These are phyloP conservation scores for Chloropsis cyanopogon DNA, from an alignment of 2,113 vertebrate genomes.

Conservation along the genomic window DNA sequence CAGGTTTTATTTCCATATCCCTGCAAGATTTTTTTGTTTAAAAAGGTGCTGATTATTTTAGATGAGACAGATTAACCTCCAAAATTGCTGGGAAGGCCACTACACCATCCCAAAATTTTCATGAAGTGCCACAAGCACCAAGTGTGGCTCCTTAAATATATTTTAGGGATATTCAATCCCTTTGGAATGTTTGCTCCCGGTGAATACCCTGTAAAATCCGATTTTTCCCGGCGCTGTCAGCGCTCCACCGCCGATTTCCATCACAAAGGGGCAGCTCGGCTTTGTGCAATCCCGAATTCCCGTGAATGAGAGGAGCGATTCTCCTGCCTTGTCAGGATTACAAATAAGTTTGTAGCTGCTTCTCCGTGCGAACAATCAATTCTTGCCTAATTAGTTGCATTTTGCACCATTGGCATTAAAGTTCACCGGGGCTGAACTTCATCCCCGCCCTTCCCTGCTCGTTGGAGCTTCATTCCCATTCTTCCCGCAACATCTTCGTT, in stretches of 20 bases:
- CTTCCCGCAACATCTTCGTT: conserved; percentile 23
- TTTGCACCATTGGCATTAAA: conserved; percentile 2
- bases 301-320: neutral
- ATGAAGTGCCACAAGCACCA: accelerated
- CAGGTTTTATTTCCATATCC: neutral
- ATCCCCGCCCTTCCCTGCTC: conserved; percentile 2
- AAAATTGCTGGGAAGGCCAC: accelerated
- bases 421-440: conserved; percentile 12
- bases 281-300: neutral
- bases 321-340: neutral
- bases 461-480: conserved; percentile 26
- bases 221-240: neutral
- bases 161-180: neutral
- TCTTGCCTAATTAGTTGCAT: neutral
- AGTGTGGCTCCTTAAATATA: neutral
- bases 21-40: neutral
- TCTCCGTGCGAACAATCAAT: neutral
- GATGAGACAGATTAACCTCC: neutral
- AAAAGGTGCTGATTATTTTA: neutral
- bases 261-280: neutral
- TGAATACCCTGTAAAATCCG: neutral
- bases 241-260: neutral
- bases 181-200: neutral
- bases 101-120: neutral
- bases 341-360: neutral